Percentiles rank a stretch among this genome's conserved stretches.
Conservation (phyloP, 2,888 invertebrate genomes). For the Hoplodrina ambigua region DNA sequence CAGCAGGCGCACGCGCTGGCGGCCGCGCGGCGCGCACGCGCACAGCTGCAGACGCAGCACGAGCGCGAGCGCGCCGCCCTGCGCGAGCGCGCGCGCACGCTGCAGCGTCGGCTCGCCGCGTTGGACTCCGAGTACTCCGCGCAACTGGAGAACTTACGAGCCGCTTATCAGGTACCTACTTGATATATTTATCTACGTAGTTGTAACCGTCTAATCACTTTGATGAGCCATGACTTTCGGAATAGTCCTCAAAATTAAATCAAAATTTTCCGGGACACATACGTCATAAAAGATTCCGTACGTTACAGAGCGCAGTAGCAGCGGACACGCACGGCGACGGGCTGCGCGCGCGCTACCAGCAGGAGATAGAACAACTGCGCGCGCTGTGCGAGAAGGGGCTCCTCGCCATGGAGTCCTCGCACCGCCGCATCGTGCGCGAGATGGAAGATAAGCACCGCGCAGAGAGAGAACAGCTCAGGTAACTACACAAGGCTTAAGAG, state of each 20-base stretch:
- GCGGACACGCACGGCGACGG: slow-evolving; percentile 91
- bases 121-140: slow-evolving; percentile 96
- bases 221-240: neutral
- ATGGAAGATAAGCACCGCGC: slow-evolving; percentile 96
- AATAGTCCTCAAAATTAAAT: no score
- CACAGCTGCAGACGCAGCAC: slow-evolving; percentile 85
- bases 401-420: slow-evolving; percentile 97
- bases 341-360: slow-evolving; percentile 94
- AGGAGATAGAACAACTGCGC: slow-evolving; percentile 96
- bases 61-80: slow-evolving; percentile 91
- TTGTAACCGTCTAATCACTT: neutral
- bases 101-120: slow-evolving; percentile 93
- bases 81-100: slow-evolving; percentile 92
- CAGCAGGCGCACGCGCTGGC: slow-evolving; percentile 85
- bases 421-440: slow-evolving; percentile 95
- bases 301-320: slow-evolving; percentile 88
- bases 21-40: slow-evolving; percentile 85
- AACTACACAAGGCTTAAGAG: neutral
- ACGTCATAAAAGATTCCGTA: neutral
- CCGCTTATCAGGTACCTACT: slow-evolving; percentile 91
- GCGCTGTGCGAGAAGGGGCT: slow-evolving; percentile 97
- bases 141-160: slow-evolving; percentile 94
- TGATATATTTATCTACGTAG: neutral
- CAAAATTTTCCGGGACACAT: neutral
- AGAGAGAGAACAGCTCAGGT: slow-evolving; percentile 94